Evolutionary conservation across 2,113 vertebrate genomes (phyloP).

Genomic region (Phylloscopus trochiloides): DNA sequence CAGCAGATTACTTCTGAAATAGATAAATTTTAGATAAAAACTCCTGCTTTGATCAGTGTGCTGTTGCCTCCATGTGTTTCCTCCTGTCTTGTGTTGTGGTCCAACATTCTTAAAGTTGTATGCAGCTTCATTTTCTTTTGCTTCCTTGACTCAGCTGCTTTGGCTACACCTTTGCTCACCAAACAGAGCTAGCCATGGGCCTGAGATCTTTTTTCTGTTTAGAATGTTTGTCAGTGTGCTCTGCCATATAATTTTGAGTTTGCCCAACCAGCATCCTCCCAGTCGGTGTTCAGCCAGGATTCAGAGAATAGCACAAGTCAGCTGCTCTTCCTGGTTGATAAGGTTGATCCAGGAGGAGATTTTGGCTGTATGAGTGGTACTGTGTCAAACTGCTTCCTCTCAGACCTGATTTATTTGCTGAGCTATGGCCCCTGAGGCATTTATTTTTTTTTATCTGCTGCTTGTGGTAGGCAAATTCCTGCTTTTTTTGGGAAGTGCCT

Average conservation of each 20-base stretch:
- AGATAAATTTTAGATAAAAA: not conserved
- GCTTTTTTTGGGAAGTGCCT: not conserved
- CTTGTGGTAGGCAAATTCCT: not conserved
- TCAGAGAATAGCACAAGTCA: rapidly evolving
- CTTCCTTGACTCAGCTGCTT: not conserved
- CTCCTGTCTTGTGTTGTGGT: not conserved
- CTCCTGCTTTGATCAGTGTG: not conserved
- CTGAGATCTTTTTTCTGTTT: not conserved
- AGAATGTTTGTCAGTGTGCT: not conserved
- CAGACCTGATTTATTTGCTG: not conserved
- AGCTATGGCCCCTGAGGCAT: rapidly evolving
- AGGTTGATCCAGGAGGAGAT: not conserved
- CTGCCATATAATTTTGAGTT: not conserved
- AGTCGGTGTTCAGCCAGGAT: not conserved
- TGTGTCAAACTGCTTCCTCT: not conserved
- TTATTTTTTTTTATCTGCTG: not conserved
- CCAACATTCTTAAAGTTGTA: not conserved
- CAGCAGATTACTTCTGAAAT: not conserved
- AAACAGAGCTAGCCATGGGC: not conserved
- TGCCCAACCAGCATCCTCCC: not conserved
- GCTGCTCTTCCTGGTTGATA: not conserved
- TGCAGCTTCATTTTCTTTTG: not conserved
- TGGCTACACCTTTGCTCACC: not conserved
- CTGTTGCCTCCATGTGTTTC: not conserved
- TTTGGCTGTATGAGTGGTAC: not conserved